Conservation (phyloP, 2,888 invertebrate genomes). For the Colostygia pectinataria region DNA sequence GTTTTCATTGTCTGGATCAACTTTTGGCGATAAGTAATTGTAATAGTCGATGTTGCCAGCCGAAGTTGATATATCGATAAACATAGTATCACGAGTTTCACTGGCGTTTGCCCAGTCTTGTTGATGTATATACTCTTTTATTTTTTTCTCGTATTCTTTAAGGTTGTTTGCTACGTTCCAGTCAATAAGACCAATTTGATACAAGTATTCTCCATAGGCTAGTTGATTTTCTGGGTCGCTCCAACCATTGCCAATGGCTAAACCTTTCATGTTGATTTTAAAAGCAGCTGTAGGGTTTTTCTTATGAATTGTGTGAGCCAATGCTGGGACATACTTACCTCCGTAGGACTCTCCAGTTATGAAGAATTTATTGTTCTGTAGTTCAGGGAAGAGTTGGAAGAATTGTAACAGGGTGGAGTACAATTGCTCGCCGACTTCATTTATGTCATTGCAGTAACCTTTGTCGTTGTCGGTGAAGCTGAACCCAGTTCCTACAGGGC, state of each 20-base stretch:
- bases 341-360: slow-evolving; percentile 95
- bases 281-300: slow-evolving; percentile 84
- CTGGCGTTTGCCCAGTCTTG: slow-evolving; percentile 87
- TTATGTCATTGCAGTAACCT: slow-evolving; percentile 91
- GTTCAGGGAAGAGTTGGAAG: slow-evolving; percentile 90
- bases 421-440: slow-evolving; percentile 90
- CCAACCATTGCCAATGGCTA: slow-evolving; percentile 91
- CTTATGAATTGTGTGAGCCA: slow-evolving; percentile 87
- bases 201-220: slow-evolving; percentile 90
- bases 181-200: slow-evolving; percentile 89
- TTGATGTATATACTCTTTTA: slow-evolving; percentile 83
- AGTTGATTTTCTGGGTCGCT: slow-evolving; percentile 91
- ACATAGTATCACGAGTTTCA: slow-evolving; percentile 65
- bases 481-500: slow-evolving; percentile 95
- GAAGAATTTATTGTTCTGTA: slow-evolving; percentile 89
- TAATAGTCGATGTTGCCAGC: slow-evolving; percentile 56
- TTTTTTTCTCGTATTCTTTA: slow-evolving; percentile 83
- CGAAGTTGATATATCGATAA: too few relatives aligned
- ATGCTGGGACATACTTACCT: slow-evolving; percentile 89
- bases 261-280: slow-evolving; percentile 88
- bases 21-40: slow-evolving; percentile 85
- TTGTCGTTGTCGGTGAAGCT: slow-evolving; percentile 90
- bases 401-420: slow-evolving; percentile 91
- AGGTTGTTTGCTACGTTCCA: slow-evolving; percentile 84
- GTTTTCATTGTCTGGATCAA: slow-evolving; percentile 76